Percentiles rank a stretch among this genome's conserved stretches.
Evolutionary conservation across 2,888 invertebrate genomes (phyloP).

Genomic region (Brachylomia viminalis): DNA sequence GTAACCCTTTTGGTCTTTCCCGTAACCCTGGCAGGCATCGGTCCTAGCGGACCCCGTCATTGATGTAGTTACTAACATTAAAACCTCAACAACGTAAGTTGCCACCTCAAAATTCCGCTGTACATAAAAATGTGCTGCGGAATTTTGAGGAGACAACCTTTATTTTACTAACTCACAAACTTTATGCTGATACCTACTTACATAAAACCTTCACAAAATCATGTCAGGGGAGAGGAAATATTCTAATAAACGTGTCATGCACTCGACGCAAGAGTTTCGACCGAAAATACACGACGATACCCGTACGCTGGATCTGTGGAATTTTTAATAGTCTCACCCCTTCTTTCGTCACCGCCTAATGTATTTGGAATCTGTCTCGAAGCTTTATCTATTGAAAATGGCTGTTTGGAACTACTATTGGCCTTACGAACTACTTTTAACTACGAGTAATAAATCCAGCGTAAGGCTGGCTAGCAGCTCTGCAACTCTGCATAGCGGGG

Average conservation of each 20-base stretch:
- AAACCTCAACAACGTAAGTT: background rate
- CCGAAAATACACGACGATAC: conserved; percentile 74
- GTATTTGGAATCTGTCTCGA: conserved; percentile 89
- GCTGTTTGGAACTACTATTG: conserved; percentile 88
- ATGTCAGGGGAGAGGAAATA: conserved; percentile 70
- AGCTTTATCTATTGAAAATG: conserved; percentile 89
- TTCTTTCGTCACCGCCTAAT: conserved; percentile 83
- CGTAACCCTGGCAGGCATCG: no score
- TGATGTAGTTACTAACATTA: background rate
- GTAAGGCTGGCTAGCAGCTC: conserved; percentile 82
- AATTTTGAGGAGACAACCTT: conserved; percentile 17
- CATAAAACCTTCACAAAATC: conserved; percentile 64
- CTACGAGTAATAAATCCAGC: conserved; percentile 88
- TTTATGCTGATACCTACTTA: conserved; percentile 63
- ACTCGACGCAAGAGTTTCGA: conserved; percentile 75
- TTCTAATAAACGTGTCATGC: conserved; percentile 85
- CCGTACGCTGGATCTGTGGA: conserved; percentile 77
- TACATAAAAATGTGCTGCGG: background rate
- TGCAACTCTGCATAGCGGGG: conserved; percentile 84
- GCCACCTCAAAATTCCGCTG: conserved; percentile 19
- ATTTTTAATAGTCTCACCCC: conserved; percentile 88
- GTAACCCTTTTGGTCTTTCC: no score
- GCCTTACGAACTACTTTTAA: conserved; percentile 88
- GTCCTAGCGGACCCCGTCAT: no score
- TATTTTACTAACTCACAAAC: conserved; percentile 50